Percentiles rank a stretch among this genome's conserved stretches.
phyloP scores from a whole-genome alignment of 2,797 vertebrate species.

The Microctenopoma steveboyesi region DNA sequence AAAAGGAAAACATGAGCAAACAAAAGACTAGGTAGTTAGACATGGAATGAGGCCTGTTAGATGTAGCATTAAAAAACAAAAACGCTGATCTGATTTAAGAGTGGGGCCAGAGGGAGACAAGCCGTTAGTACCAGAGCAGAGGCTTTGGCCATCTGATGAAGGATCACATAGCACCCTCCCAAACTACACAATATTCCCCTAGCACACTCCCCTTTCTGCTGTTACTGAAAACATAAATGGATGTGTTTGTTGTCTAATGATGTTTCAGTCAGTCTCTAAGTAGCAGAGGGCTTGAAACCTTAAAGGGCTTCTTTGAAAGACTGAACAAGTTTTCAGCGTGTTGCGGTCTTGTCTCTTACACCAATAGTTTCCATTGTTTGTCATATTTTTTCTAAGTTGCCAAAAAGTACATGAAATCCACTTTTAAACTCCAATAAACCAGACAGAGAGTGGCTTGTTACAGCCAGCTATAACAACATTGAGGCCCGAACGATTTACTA shows the following conservation, averaged over 20 bases:
- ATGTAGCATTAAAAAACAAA: conserved; percentile 69
- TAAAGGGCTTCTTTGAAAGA: conserved; percentile 54
- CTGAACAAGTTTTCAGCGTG: conserved; percentile 62
- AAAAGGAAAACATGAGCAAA: conserved; percentile 83
- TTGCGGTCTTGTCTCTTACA: conserved; percentile 63
- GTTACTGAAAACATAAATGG: conserved; percentile 70
- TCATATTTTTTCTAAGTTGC: conserved; percentile 66
- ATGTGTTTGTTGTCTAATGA: conserved; percentile 71
- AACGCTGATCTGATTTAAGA: conserved; percentile 79
- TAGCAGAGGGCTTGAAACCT: conserved; percentile 49
- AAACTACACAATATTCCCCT: conserved; percentile 50
- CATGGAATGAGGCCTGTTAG: conserved; percentile 72
- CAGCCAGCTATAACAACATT: conserved; percentile 81
- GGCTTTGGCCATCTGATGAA: conserved; percentile 66
- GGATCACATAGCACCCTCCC: conserved; percentile 62
- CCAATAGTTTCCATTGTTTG: conserved; percentile 77
- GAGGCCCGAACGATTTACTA: conserved; percentile 83
- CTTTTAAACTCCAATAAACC: conserved; percentile 77
- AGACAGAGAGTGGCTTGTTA: conserved; percentile 84
- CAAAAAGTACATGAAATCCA: conserved; percentile 75
- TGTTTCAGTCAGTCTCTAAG: conserved; percentile 69
- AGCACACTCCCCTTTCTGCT: conserved; percentile 54
- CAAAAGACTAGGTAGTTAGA: conserved; percentile 81
- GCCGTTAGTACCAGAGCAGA: conserved; percentile 61
- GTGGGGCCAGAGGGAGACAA: conserved; percentile 68